Conservation (phyloP, 2,113 vertebrate species). For the Pelvicachromis taeniatus region DNA sequence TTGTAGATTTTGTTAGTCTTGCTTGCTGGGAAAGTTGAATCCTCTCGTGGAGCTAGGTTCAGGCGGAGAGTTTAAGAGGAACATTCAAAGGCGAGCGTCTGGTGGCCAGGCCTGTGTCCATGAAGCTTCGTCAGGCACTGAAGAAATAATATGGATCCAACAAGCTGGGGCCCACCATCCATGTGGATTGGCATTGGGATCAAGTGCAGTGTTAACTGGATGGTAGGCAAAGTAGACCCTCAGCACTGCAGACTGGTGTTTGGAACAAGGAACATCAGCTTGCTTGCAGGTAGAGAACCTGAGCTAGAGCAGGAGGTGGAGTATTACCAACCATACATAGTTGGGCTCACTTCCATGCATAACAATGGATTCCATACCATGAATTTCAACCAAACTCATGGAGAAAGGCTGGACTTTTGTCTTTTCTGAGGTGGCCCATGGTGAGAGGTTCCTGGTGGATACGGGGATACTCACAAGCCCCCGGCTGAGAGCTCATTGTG, state of each 20-base stretch:
- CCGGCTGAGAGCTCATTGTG: background rate
- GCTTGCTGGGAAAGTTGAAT: no score
- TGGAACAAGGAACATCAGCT: background rate
- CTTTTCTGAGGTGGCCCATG: no score
- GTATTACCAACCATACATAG: background rate
- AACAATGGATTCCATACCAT: no score
- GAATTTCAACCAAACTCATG: no score
- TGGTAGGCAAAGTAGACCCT: background rate
- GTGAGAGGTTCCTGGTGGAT: no score
- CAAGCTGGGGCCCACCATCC: background rate
- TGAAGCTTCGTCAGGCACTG: background rate
- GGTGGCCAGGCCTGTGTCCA: background rate
- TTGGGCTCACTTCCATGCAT: no score
- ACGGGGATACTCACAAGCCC: background rate
- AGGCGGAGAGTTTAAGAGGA: background rate
- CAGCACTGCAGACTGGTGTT: background rate
- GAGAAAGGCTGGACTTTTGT: no score
- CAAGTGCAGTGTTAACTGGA: background rate
- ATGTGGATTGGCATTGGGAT: background rate
- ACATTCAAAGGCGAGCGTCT: background rate
- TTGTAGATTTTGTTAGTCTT: no score
- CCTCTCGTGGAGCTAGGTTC: background rate
- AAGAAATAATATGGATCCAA: background rate
- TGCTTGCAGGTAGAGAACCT: background rate
- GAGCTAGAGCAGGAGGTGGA: background rate